Base-by-base conservation (phyloP, 2,888 invertebrate species). In the Parelbella ahira region DNA sequence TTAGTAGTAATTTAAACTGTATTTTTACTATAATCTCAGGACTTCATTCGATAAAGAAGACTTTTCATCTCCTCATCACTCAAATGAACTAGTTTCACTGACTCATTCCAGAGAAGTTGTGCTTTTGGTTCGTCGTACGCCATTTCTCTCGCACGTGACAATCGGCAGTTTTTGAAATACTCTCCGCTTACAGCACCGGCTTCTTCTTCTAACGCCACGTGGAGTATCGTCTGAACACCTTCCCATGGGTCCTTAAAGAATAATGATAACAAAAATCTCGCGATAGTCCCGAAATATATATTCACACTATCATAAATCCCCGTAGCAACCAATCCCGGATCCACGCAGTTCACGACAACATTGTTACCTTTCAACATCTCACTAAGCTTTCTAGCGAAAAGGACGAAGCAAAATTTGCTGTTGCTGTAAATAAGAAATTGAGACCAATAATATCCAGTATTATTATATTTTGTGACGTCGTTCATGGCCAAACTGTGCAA, bases 241-340 rank as follows among this genome's bases (percentile, higher is more conserved):
- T 93, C 91, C 50, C 89, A 88, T 0, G 90, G 80, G 10, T 88
- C 91, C 79, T 93, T 92, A 60, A 90, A 92, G 68, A 90, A 43
- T 15, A 36, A 4, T 9, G 13, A 10, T 15, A 43, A 23, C 8
- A 36, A 18, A n/a, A 29, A 6, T 7, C 91, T 90, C 2, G 5
- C 23, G 7, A 36, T 4, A 23, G 1, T 7, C 0, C 67, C 70
- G 36, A 88, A 79, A 63, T 88, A 0, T 88, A 77, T 44, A 90
- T 52, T 52, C 0, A 30, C 1, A 1, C 53, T 51, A 1, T 56
- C 82, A 90, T 92, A 94, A 24, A 94, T 94, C 8, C 90, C 91
- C 0, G 93, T 93, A 52, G 93, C 92, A 23, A 94, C 92, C 70
- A 92, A 88, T 4, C 96, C 96, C 0, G 96, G 96, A 76, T 96